phyloP scores from a whole-genome alignment of 2,888 invertebrate genomes.

The Sesamia inferens region DNA sequence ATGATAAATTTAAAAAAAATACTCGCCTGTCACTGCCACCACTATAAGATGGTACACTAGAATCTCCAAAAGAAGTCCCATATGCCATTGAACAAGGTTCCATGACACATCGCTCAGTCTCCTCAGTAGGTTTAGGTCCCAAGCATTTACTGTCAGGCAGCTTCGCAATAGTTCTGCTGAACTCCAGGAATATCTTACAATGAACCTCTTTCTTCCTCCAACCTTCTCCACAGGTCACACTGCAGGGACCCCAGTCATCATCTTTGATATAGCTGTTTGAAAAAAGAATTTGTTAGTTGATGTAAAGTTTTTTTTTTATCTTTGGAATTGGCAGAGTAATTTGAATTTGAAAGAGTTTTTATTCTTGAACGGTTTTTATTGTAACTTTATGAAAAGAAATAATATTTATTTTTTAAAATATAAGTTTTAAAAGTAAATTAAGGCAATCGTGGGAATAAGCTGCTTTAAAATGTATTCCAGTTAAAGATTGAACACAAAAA shows the following conservation, averaged over 20 bases:
- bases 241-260: constrained; percentile 97
- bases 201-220: constrained; percentile 96
- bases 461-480: not conserved
- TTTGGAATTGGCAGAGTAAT: constrained; percentile 17
- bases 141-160: constrained; percentile 96
- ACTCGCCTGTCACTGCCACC: constrained; percentile 83
- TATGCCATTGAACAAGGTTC: constrained; percentile 93
- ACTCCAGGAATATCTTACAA: constrained; percentile 98
- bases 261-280: constrained; percentile 95
- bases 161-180: constrained; percentile 96
- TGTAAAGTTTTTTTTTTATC: not conserved
- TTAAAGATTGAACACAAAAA: constrained; percentile 15
- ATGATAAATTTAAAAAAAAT: too few species aligned
- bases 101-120: constrained; percentile 94
- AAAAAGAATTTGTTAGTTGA: constrained; percentile 26
- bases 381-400: not conserved
- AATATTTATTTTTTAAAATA: too few species aligned
- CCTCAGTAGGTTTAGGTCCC: constrained; percentile 95
- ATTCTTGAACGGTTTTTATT: not conserved
- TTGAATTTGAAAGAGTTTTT: constrained; percentile 25
- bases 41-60: constrained; percentile 81
- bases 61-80: constrained; percentile 88
- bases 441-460: not conserved
- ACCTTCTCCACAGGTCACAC: constrained; percentile 97
- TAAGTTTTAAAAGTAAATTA: constrained; percentile 18